Percentiles rank a stretch among this genome's conserved stretches.
These are phyloP conservation scores for Polydrusus pterygomalis DNA, from an alignment of 2,888 invertebrate genomes.

Conservation along the genomic window DNA sequence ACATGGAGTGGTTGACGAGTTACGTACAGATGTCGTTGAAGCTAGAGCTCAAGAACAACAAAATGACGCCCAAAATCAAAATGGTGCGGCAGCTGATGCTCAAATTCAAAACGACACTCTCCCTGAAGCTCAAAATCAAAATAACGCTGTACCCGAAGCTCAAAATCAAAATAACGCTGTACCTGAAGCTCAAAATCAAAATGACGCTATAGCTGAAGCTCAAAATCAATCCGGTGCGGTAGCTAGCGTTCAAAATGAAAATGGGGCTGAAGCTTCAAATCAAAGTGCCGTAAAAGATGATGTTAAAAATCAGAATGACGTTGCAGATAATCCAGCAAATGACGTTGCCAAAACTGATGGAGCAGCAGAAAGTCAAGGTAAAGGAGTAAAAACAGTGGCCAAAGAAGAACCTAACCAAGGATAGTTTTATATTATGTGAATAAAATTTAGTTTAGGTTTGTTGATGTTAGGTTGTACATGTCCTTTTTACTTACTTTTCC, in stretches of 20 bases:
- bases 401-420: neutral
- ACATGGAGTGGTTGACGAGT: conserved; percentile 61
- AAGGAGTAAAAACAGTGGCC: neutral
- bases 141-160: neutral
- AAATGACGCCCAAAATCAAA: neutral
- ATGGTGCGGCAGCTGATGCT: neutral
- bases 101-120: neutral
- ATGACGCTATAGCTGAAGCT: neutral
- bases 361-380: neutral
- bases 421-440: neutral
- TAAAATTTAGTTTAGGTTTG: neutral
- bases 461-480: no score
- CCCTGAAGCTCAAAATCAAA: neutral
- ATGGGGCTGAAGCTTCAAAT: no score
- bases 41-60: conserved; percentile 32
- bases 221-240: no score
- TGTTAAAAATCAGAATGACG: no score
- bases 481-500: no score
- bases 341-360: neutral
- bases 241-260: no score
- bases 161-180: neutral
- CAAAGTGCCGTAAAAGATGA: no score
- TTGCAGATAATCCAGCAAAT: no score
- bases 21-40: conserved; percentile 50
- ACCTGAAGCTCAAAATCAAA: neutral